phyloP scores from a whole-genome alignment of 2,113 vertebrate genomes.

The Kryptolebias marmoratus region DNA sequence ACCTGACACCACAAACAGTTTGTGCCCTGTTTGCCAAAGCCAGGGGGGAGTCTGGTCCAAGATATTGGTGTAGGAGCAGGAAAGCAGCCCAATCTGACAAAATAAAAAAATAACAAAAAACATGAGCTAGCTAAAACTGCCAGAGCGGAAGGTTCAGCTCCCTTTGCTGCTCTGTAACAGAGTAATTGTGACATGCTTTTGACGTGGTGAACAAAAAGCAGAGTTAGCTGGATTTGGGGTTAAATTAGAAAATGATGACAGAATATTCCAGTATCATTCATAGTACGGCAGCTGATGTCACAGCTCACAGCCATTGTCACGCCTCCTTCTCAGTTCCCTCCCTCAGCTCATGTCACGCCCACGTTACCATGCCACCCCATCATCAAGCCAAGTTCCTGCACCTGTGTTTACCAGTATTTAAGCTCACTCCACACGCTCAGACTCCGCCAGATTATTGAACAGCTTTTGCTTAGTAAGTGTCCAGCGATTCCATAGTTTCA shows the following conservation, averaged over 20 bases:
- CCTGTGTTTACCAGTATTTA: too few species aligned
- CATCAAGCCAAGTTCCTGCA: too few species aligned
- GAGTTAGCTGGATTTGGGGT: constrained; percentile 14
- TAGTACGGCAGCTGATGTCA: not conserved
- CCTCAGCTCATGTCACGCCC: too few species aligned
- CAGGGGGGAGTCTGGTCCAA: constrained; percentile 4
- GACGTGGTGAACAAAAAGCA: constrained; percentile 1
- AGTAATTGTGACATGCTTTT: constrained; percentile 10
- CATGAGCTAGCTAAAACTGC: not conserved
- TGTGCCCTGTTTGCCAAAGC: constrained; percentile 15
- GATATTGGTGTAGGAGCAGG: constrained; percentile 11
- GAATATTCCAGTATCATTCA: constrained; percentile 4
- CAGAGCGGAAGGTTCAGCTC: not conserved
- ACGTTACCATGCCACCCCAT: too few species aligned
- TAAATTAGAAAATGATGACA: constrained; percentile 1
- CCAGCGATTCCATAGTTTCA: too few species aligned
- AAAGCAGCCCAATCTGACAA: not conserved
- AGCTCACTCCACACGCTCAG: too few species aligned
- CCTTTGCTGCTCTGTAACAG: not conserved
- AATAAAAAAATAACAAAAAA: not conserved
- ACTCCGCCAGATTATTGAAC: too few species aligned
- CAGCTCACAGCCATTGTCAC: too few species aligned
- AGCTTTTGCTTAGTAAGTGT: too few species aligned
- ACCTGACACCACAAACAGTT: constrained; percentile 43
- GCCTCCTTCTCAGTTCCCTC: too few species aligned